Evolutionary conservation across 2,113 vertebrate genomes (phyloP).

Genomic region (Capreolus pygargus): DNA sequence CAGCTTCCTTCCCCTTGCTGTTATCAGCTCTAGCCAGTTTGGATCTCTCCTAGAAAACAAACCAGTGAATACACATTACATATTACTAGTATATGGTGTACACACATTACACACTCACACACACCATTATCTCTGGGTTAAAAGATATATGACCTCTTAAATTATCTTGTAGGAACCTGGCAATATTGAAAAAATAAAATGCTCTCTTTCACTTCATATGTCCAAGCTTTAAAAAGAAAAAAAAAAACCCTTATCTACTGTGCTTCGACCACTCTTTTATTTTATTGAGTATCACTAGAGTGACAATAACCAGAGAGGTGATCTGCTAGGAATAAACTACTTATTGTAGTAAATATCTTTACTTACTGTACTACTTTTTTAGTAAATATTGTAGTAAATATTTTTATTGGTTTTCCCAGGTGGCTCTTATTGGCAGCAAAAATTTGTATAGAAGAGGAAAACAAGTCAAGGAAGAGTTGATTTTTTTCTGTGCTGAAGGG

Average conservation of each 20-base stretch:
- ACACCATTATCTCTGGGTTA: not conserved
- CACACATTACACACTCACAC: not conserved
- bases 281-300: constrained; percentile 5
- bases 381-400: not conserved
- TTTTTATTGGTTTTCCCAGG: not conserved
- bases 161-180: not conserved
- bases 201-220: not conserved
- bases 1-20: not conserved
- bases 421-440: not conserved
- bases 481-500: not conserved
- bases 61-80: not conserved
- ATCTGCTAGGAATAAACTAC: not conserved
- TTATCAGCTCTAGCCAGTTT: not conserved
- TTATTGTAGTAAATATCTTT: not conserved
- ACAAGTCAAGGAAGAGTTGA: not conserved
- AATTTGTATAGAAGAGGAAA: not conserved
- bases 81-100: not conserved
- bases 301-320: not conserved
- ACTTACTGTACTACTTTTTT: not conserved
- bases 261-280: not conserved
- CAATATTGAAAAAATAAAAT: constrained; percentile 26
- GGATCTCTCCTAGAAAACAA: not conserved
- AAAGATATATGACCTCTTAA: not conserved
- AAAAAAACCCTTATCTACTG: not conserved
- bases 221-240: not conserved